These are phyloP conservation scores for Apogon hyalosoma DNA, from an alignment of 2,797 vertebrate genomes.

Conservation along the genomic window DNA sequence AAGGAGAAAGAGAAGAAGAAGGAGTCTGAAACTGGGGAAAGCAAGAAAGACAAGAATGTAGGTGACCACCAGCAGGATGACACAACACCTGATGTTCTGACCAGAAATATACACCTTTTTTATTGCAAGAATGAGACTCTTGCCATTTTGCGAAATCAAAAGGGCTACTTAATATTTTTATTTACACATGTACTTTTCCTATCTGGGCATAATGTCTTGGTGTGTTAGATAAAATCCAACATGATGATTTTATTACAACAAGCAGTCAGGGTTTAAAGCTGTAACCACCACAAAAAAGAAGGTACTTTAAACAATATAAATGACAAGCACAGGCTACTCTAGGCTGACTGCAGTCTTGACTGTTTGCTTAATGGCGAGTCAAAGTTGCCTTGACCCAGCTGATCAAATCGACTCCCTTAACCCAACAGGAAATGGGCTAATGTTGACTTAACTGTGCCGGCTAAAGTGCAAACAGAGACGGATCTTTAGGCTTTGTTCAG, in stretches of 20 bases:
- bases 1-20: slow-evolving; percentile 90
- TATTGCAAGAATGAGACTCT: no score
- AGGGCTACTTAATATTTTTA: no score
- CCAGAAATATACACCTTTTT: no score
- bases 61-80: slow-evolving; percentile 18
- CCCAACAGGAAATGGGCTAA: background rate
- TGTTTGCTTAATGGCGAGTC: slow-evolving; percentile 11
- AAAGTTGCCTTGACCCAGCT: slow-evolving; percentile 2
- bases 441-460: slow-evolving; percentile 20
- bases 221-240: no score
- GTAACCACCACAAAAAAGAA: no score
- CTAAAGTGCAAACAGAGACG: slow-evolving; percentile 18
- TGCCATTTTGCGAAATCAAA: no score
- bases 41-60: slow-evolving; percentile 92
- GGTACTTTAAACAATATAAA: no score
- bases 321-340: background rate
- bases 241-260: no score
- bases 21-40: slow-evolving; percentile 87
- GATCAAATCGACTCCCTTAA: slow-evolving; percentile 4
- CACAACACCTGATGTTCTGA: background rate
- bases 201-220: no score
- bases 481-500: background rate
- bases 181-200: no score
- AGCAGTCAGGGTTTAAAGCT: no score
- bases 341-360: background rate